Conservation (phyloP, 2,113 vertebrate species). For the Thunnus thynnus region DNA sequence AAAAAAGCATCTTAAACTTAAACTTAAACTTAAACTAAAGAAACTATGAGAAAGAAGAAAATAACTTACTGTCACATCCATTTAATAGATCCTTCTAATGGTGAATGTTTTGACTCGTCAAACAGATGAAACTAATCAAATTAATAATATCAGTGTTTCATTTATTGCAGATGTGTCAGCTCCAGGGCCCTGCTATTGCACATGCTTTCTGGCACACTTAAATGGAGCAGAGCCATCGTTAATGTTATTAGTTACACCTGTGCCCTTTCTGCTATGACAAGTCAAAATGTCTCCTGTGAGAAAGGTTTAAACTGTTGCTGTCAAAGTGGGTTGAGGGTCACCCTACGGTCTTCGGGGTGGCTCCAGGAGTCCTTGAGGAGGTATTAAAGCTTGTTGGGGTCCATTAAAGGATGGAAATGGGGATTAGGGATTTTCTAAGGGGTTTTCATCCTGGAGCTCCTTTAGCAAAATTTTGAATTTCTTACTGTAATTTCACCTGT, state of each 20-base stretch:
- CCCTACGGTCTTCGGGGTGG: background rate
- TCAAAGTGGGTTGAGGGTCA: background rate
- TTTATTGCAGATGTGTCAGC: slow-evolving; percentile 18
- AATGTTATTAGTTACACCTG: background rate
- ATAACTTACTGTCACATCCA: background rate
- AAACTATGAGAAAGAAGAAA: background rate
- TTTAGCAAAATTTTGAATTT: too few species aligned
- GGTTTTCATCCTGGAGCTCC: background rate
- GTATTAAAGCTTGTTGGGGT: background rate
- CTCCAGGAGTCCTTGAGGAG: background rate
- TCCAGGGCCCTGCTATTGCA: background rate
- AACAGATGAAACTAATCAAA: slow-evolving; percentile 13
- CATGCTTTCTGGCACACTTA: background rate
- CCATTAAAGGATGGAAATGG: too few species aligned
- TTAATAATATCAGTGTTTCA: slow-evolving; percentile 4
- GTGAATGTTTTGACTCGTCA: slow-evolving; percentile 10
- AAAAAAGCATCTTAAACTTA: slow-evolving; percentile 8
- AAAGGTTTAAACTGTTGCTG: background rate
- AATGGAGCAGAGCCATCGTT: background rate
- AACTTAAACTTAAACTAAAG: background rate
- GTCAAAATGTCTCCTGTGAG: slow-evolving; percentile 5
- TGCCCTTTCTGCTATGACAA: background rate
- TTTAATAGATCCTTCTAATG: background rate
- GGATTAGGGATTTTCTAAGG: too few species aligned
- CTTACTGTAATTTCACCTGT: background rate